Base-by-base conservation (phyloP, 1,140 invertebrate genomes). In the Microplitis mediator region DNA sequence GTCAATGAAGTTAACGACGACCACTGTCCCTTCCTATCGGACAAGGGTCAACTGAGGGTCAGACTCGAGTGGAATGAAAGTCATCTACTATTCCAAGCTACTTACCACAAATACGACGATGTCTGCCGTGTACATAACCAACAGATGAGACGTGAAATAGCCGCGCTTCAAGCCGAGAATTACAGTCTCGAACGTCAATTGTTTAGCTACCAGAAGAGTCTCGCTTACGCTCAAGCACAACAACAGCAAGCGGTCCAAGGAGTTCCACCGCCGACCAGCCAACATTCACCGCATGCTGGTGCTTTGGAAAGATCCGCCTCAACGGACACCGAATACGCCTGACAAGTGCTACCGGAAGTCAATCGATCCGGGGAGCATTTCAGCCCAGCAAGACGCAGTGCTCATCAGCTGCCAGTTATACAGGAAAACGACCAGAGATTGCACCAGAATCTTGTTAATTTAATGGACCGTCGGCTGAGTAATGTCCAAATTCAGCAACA, bases 41-140 rank as follows among this genome's bases (percentile, higher is more conserved):
- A 93, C 64, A 93, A 93, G 77, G 91, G 92, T 11, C 92, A 94
- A 74, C 84, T 96, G 45, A 90, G 92, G 9, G 91, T 96, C 8
- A 92, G 95, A 75, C 89, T 97, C 1, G 95, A 96, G 81, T 96
- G 95, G 94, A 91, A 93, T 75, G 94, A 96, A 80, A 94, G 93
- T 50, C 93, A 95, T 76, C 87, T 96, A 54, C 89, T 97, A 6
- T 95, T 95, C 84, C 93, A 94, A 81, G 93, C 94, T 56, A 94
- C 93, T 60, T 97, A 96, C 83, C 93, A 95, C 85, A 93, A 94
- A 79, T 94, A 95, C 81, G 95, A 97, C 84, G 94, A 96, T 83
- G 91, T 96, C 31, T 92, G 91, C 73, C 89, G 94, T 69, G 88
- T 95, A 67, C 95, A 97, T 83, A 94, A 94, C 83, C 93, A 94